Percentiles rank a stretch among this genome's conserved stretches.
Conservation (phyloP, 1,140 invertebrate genomes). For the Zelostemma sp. region DNA sequence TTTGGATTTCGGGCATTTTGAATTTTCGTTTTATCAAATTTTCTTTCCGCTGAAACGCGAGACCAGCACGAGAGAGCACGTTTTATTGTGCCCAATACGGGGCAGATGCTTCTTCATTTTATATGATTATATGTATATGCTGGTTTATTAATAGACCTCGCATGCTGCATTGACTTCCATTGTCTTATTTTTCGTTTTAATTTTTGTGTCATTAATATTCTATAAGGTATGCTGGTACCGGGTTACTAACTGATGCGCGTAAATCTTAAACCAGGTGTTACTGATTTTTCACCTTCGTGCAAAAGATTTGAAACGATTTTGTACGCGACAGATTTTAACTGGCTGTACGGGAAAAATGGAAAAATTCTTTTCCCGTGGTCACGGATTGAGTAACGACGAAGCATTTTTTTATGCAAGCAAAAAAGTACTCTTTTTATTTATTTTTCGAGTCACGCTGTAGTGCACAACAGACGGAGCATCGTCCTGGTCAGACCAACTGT, state of each 20-base stretch:
- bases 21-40: too few relatives aligned
- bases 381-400: too few relatives aligned
- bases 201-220: conserved; percentile 20
- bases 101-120: conserved; percentile 53
- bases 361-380: too few relatives aligned
- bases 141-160: conserved; percentile 40
- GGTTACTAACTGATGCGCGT: conserved; percentile 27
- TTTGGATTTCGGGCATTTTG: too few relatives aligned
- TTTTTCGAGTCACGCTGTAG: conserved; percentile 46
- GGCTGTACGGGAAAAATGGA: too few relatives aligned
- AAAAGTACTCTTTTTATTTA: conserved; percentile 43
- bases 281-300: too few relatives aligned
- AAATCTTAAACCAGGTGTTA: conserved; percentile 43
- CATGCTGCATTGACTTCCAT: conserved; percentile 15
- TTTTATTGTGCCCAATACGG: conserved; percentile 47
- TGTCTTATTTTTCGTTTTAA: conserved; percentile 25
- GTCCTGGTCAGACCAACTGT: conserved; percentile 51
- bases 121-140: conserved; percentile 34
- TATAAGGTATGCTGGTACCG: conserved; percentile 46
- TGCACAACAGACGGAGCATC: conserved; percentile 44
- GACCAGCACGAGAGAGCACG: too few relatives aligned
- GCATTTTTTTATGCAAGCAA: too few relatives aligned
- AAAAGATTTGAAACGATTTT: too few relatives aligned
- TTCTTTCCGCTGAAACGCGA: conserved; percentile 10
- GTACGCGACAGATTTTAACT: too few relatives aligned